These are phyloP conservation scores for Anthopleura sola DNA, from an alignment of 64 coral and sea anemone species.

Conservation along the genomic window DNA sequence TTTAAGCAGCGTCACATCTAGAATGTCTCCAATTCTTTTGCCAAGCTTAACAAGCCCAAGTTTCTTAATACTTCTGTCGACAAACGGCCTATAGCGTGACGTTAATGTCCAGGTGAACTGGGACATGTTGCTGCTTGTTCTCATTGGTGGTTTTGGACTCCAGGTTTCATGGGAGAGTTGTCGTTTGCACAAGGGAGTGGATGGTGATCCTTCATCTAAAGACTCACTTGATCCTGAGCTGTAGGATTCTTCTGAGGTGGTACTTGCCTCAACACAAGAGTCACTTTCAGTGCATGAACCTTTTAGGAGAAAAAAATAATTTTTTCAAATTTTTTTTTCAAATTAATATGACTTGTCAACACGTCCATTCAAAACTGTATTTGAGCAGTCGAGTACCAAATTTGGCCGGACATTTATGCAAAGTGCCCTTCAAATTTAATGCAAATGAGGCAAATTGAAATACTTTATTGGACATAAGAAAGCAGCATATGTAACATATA, in stretches of 20 bases:
- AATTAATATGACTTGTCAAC: no score
- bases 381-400: no score
- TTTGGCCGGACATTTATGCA: no score
- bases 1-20: slow-evolving; percentile 59
- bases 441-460: no score
- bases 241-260: not conserved
- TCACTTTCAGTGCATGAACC: not conserved
- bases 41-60: slow-evolving; percentile 87
- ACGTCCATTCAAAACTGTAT: no score
- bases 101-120: slow-evolving; percentile 62
- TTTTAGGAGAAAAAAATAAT: not conserved
- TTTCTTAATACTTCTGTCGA: slow-evolving; percentile 92
- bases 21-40: slow-evolving; percentile 69
- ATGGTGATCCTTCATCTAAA: not conserved
- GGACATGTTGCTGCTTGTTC: slow-evolving; percentile 56
- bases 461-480: no score
- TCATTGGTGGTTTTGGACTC: slow-evolving; percentile 40
- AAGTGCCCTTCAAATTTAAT: no score
- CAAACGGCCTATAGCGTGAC: slow-evolving; percentile 91
- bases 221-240: slow-evolving; percentile 15
- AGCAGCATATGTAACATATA: no score
- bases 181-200: not conserved
- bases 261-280: not conserved
- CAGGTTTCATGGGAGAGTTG: not conserved
- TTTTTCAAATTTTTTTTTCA: no score